Conservation (phyloP, 2,113 vertebrate genomes). For the Hoplias malabaricus region DNA sequence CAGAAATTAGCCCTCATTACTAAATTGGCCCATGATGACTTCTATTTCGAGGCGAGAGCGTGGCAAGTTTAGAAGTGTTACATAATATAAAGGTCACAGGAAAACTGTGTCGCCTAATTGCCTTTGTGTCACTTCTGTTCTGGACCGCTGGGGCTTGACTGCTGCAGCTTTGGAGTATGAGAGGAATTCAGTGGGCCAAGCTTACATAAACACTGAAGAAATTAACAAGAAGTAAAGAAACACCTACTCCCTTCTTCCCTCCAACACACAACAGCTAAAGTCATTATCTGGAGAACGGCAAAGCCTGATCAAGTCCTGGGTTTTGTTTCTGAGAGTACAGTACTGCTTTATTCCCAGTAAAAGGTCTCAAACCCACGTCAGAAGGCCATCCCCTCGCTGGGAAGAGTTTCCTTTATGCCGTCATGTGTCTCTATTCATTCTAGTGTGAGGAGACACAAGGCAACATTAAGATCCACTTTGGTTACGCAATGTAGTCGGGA, state of each 20-base stretch:
- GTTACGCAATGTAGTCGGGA: background rate
- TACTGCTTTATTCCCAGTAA: background rate
- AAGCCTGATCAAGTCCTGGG: background rate
- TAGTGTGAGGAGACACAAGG: background rate
- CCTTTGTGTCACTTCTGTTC: conserved; percentile 6
- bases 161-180: conserved; percentile 13
- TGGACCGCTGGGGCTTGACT: conserved; percentile 24
- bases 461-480: background rate
- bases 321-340: background rate
- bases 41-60: conserved; percentile 22
- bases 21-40: conserved; percentile 23
- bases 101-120: conserved; percentile 30
- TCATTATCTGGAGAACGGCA: conserved; percentile 30
- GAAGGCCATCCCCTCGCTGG: background rate
- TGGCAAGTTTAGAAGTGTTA: conserved; percentile 11
- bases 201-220: conserved; percentile 8
- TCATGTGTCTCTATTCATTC: background rate
- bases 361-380: background rate
- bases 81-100: conserved; percentile 5
- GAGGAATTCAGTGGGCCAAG: conserved; percentile 5
- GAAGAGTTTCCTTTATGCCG: background rate
- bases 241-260: conserved; percentile 8
- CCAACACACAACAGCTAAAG: conserved; percentile 10
- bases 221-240: conserved; percentile 17
- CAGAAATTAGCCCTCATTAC: conserved; percentile 22